phyloP scores from a whole-genome alignment of 1,140 invertebrate species.

The Caenorhabditis latens region DNA sequence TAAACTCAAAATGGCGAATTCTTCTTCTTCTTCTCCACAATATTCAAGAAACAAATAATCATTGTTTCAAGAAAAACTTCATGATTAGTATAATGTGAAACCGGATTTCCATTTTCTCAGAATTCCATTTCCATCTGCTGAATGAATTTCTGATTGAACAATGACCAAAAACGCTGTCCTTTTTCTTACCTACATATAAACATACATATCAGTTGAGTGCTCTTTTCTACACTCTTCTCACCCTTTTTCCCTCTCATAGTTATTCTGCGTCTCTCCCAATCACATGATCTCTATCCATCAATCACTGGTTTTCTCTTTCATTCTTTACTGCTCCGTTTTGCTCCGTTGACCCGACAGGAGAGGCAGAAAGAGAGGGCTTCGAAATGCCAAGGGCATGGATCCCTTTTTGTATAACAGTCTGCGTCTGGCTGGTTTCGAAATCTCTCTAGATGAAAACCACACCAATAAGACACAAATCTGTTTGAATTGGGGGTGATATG shows the following conservation, averaged over 20 bases:
- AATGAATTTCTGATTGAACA: no score
- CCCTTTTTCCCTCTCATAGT: conserved; percentile 1
- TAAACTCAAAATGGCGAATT: no score
- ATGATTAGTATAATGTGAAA: no score
- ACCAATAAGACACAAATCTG: neutral
- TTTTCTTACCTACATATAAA: conserved; percentile 25
- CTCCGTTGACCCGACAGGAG: conserved; percentile 15
- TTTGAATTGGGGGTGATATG: conserved; percentile 16
- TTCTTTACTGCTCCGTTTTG: neutral
- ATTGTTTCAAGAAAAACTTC: no score
- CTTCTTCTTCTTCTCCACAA: no score
- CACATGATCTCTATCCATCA: neutral
- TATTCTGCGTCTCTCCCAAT: conserved; percentile 42
- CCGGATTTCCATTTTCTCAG: no score
- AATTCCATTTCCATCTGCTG: no score
- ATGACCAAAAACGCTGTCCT: no score
- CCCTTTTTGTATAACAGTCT: conserved; percentile 29
- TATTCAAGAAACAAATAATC: no score
- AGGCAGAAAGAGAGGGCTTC: neutral
- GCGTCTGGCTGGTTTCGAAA: conserved; percentile 15
- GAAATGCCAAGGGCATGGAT: conserved; percentile 22
- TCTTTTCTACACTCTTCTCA: neutral
- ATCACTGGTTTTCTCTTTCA: conserved; percentile 10
- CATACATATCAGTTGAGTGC: conserved; percentile 1
- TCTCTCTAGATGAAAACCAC: neutral